Base-by-base conservation (phyloP, 2,888 invertebrate genomes). In the Stenchaetothrips biformis region DNA sequence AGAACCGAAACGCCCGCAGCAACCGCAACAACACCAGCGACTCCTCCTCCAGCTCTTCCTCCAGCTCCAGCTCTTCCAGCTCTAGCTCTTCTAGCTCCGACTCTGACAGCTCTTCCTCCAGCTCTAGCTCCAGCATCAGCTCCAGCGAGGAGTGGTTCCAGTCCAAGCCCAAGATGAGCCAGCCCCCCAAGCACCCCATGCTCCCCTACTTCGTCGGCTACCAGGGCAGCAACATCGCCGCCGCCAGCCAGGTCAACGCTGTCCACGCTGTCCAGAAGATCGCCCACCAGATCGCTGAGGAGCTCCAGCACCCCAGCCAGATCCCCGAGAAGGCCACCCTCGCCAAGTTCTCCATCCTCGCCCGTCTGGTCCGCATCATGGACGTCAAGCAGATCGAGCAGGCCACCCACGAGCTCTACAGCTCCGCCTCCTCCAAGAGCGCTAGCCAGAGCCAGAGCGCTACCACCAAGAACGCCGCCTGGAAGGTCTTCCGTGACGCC, bases 401-500 rank as follows among this genome's bases (percentile, higher is more conserved):
- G 83, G 88, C 88, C 16, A 89, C 89, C 82, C 87, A 88, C 67
- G 86, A 88, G 83, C 86, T 92, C 79, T 90, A 90, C 85, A 81
- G 82, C 79, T 82, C 84, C 48, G 82, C n/a, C n/a, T n/a, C 84
- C 21, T 79, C 81, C 85, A 87, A 88, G 83, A 87, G 89, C 82
- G 84, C 85, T 16, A 85, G 87, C 62, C 87, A 88, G 82, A 84
- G 82, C 81, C 67, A 84, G n/a, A 78, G 82, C 8, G 82, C 84
- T 25, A 85, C 87, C 80, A 84, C 85, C 78, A 80, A 84, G 49
- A 82, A 86, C 77, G 88, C 89, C 79, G 88, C 90, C 84, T 92
- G 92, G 91, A 88, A 87, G 85, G 82, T 21, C 18, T 90, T 88
- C 86, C 90, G 91, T 77, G 92, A 93, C 83, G 92, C 91, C 48